Conservation (phyloP, 2,797 vertebrate species). For the Eulemur mongoz region DNA sequence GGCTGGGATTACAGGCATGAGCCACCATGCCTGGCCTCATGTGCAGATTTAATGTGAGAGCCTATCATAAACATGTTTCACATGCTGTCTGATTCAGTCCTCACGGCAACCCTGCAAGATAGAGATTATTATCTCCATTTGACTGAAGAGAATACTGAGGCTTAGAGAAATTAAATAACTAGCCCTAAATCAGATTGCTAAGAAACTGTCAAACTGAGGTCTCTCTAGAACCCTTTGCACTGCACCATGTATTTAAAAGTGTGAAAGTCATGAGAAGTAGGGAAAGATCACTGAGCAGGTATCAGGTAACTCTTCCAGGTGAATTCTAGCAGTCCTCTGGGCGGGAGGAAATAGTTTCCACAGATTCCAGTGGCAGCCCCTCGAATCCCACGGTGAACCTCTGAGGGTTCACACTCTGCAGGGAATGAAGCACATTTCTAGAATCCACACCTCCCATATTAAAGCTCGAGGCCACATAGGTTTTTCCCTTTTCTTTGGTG, state of each 20-base stretch:
- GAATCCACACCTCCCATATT: neutral
- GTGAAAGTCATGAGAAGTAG: neutral
- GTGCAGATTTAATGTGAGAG: neutral
- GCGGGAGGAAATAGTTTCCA: neutral
- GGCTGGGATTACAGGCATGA: neutral
- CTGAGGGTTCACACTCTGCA: neutral
- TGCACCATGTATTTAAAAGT: neutral
- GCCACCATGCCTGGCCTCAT: neutral
- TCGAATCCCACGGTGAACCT: accelerated
- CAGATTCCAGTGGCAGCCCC: neutral
- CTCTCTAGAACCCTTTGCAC: neutral
- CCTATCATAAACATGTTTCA: neutral
- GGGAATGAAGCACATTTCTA: neutral
- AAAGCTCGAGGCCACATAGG: neutral
- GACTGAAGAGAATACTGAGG: neutral
- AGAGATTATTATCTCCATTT: neutral
- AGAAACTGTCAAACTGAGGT: neutral
- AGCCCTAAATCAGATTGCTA: neutral
- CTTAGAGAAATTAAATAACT: slow-evolving; percentile 12
- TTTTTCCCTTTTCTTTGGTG: neutral
- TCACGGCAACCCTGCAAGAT: neutral
- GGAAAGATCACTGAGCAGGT: neutral
- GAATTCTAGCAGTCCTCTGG: neutral
- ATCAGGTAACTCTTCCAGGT: neutral
- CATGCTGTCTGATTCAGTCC: neutral